A percentile compares a stretch with the other conserved stretches of the same genome.
phyloP scores from a whole-genome alignment of 2,797 vertebrate genomes.

The Vipera ursinii region DNA sequence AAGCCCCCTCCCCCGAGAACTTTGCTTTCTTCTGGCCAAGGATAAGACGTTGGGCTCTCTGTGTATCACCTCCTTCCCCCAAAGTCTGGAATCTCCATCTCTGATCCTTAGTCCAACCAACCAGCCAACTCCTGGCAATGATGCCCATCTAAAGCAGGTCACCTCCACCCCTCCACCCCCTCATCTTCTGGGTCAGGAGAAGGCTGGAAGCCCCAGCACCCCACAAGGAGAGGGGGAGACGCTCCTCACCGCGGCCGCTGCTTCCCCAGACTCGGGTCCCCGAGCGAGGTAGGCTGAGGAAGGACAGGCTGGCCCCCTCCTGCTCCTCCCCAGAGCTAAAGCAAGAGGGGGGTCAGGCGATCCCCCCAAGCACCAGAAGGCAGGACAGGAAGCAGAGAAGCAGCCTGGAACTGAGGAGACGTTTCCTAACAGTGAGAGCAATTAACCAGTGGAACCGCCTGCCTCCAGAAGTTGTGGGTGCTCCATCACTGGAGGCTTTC shows the following conservation, averaged over 20 bases:
- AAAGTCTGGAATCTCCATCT: neutral
- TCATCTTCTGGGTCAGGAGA: neutral
- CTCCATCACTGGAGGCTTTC: neutral
- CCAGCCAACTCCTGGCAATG: no score
- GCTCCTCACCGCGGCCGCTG: neutral
- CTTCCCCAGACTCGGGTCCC: neutral
- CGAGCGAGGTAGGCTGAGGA: no score
- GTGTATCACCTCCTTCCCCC: no score
- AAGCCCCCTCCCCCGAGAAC: no score
- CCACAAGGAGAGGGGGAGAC: neutral
- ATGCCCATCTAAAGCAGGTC: neutral
- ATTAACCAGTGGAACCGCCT: no score
- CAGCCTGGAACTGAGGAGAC: neutral
- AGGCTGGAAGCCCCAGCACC: no score
- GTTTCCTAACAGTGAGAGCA: no score
- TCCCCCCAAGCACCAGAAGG: neutral
- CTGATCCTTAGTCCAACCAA: neutral
- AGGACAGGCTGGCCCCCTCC: neutral
- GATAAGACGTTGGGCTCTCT: neutral
- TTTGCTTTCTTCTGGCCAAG: neutral
- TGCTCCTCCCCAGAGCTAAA: neutral
- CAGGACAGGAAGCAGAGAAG: no score
- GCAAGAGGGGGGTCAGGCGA: neutral
- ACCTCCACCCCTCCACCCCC: neutral
- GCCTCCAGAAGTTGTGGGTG: accelerated